Conservation (phyloP, 2,888 invertebrate species). For the Neoitamus cyanurus region DNA sequence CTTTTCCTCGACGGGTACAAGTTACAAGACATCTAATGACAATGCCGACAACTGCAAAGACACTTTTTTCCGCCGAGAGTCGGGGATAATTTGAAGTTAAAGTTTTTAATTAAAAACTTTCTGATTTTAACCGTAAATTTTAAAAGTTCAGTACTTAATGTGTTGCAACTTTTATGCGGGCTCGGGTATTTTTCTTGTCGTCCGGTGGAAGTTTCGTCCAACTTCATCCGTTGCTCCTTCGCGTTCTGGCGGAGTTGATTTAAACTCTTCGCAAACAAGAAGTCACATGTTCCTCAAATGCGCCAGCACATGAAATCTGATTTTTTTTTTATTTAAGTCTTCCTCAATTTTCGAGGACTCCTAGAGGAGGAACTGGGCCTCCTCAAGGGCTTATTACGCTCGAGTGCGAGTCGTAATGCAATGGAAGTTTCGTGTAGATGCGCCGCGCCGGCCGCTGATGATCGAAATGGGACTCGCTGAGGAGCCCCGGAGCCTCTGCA, state of each 20-base stretch:
- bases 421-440: conserved; percentile 33
- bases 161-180: conserved; percentile 45
- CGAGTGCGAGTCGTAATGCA: conserved; percentile 20
- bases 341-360: not conserved
- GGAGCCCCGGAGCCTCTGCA: not conserved
- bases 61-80: conserved; percentile 31
- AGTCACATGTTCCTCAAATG: conserved; percentile 48
- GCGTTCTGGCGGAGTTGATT: conserved; percentile 20
- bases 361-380: not conserved
- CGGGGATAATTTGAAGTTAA: conserved; percentile 42
- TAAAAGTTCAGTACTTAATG: conserved; percentile 46
- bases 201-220: not conserved
- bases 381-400: not conserved
- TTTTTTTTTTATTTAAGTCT: not conserved
- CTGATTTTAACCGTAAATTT: conserved; percentile 49
- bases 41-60: conserved; percentile 38
- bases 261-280: conserved; percentile 36
- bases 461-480: not conserved
- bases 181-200: conserved; percentile 19
- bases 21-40: conserved; percentile 41
- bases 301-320: conserved; percentile 12
- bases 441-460: conserved; percentile 3
- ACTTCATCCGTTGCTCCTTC: not conserved
- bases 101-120: conserved; percentile 51
- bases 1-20: not conserved